Conservation (phyloP, 2,113 vertebrate genomes). For the Chauna torquata region DNA sequence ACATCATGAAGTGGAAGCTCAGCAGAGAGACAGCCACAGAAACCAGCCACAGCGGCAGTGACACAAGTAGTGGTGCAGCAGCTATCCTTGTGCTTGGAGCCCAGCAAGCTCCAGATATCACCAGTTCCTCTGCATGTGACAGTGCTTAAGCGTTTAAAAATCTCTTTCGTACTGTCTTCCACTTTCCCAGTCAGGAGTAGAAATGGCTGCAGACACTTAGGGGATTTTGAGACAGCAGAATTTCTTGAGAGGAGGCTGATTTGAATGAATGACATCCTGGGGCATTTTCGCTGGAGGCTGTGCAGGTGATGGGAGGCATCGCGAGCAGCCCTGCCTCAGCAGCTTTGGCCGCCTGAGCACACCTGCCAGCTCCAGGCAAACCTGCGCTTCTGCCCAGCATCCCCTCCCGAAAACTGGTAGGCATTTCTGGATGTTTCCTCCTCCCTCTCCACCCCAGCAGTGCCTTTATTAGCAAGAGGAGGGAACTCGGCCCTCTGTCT, state of each 20-base stretch:
- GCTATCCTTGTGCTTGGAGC: not conserved
- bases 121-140: not conserved
- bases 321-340: not conserved
- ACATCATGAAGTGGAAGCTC: not conserved
- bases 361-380: not conserved
- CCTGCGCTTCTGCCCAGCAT: not conserved
- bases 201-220: not conserved
- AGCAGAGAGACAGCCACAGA: not conserved
- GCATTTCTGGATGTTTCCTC: not conserved
- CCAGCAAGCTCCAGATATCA: not conserved
- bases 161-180: not conserved
- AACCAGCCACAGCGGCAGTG: not conserved
- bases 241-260: not conserved
- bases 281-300: not conserved
- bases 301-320: not conserved
- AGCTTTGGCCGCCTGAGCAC: not conserved
- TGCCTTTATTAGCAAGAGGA: not conserved
- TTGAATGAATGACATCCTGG: not conserved
- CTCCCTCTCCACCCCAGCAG: not conserved
- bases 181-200: not conserved
- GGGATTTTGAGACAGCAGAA: not conserved
- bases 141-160: not conserved
- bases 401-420: accelerated
- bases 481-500: not conserved
- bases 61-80: not conserved